Evolutionary conservation across 2,113 vertebrate genomes (phyloP), one percentile per base, ranked within the genome.

Genomic region (Trematomus loennbergii): DNA sequence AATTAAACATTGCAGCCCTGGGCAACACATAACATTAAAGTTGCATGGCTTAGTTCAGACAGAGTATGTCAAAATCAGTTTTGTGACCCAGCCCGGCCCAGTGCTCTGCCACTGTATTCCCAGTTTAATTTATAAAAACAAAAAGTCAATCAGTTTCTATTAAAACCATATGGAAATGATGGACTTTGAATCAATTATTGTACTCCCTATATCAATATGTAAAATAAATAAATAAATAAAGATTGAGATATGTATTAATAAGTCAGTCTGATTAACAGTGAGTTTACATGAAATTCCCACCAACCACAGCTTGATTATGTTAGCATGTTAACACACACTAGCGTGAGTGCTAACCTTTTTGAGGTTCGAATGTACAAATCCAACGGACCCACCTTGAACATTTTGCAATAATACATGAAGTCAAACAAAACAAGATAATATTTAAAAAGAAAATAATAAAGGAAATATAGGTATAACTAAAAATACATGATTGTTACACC

Each of bases 1-100:
- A 92, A 95, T 95, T 94, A 95, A 94, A 91, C 75, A 95, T 94
- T 70, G 66, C 74, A 78, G 90, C 90, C 89, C 71, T 78, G 78
- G 83, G 92, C 87, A 86, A 89, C 87, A 87, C 90, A 88, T 78
- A 73, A 64, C 87, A 92, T 94, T 92, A 94, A 92, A 93, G 52
- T 90, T 94, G 87, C 82, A 93, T 93, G 86, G 64, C 85, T 89
- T 81, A 87, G 77, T 91, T 92, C 76, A 83, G 78, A 91, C 75
- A 61, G 78, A 76, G 25, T 66, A 75, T 86, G 84, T 89, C 87
- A 84, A 83, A 90, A 88, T 89, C 70, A 71, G 82, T 89, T 89
- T 84, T 74, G 73, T 79, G 88, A 87, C 84, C 82, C 25, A 73
- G 84, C 46, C 36, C 64, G 71, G 52, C 61, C 72, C 60, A 71